Evolutionary conservation across 1,140 invertebrate genomes (phyloP).

Genomic region (Agrilus planipennis): DNA sequence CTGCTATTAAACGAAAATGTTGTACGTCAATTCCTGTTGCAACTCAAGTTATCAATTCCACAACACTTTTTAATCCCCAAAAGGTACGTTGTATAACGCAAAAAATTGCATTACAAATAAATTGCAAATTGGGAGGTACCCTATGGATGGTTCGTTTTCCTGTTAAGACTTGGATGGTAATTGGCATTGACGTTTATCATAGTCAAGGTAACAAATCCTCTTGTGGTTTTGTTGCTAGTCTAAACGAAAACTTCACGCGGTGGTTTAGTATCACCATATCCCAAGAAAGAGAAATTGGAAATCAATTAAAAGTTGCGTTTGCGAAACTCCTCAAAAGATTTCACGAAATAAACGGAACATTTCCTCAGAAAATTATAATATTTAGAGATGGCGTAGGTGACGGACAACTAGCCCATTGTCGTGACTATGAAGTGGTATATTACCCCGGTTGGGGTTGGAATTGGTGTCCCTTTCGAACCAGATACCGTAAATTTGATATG

Average conservation of each 20-base stretch:
- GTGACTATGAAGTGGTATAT: slow-evolving; percentile 68
- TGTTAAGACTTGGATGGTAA: slow-evolving; percentile 62
- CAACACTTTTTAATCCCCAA: slow-evolving; percentile 54
- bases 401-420: slow-evolving; percentile 60
- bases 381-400: slow-evolving; percentile 90
- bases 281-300: slow-evolving; percentile 60
- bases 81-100: slow-evolving; percentile 67
- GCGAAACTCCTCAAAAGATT: slow-evolving; percentile 54
- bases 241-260: slow-evolving; percentile 51
- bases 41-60: slow-evolving; percentile 65
- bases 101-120: slow-evolving; percentile 92
- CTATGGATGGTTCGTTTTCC: slow-evolving; percentile 81
- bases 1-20: slow-evolving; percentile 78
- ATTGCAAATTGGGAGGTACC: slow-evolving; percentile 89
- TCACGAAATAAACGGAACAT: slow-evolving; percentile 49
- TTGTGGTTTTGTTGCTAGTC: slow-evolving; percentile 61
- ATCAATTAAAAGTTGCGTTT: slow-evolving; percentile 60
- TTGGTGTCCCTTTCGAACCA: no score
- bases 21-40: slow-evolving; percentile 68
- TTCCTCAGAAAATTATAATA: slow-evolving; percentile 71
- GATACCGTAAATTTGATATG: no score
- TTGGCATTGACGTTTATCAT: slow-evolving; percentile 87
- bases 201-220: slow-evolving; percentile 34
- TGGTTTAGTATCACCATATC: slow-evolving; percentile 51
- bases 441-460: no score